Percentiles rank a stretch among this genome's conserved stretches.
Evolutionary conservation across 1,140 invertebrate genomes (phyloP).

Genomic region (Drusus annulatus): DNA sequence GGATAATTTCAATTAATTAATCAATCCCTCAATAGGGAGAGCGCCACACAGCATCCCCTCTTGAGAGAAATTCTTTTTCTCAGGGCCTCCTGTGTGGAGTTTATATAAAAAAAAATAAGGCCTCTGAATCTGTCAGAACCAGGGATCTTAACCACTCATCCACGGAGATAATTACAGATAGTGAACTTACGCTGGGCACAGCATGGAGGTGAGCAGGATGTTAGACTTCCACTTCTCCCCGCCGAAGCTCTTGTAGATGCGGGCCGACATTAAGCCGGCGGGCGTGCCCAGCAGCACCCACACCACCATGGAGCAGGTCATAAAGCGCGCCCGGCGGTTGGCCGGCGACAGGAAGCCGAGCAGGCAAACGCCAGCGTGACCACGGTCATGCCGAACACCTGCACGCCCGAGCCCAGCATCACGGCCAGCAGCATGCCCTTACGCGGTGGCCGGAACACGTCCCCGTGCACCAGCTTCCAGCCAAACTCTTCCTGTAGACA

Average conservation of each 20-base stretch:
- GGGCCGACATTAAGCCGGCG: conserved; percentile 95
- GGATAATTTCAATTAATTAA: no score
- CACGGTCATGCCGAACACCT: conserved; percentile 84
- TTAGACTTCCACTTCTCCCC: conserved; percentile 99
- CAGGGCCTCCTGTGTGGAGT: no score
- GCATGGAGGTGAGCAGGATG: conserved; percentile 94
- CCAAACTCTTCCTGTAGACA: conserved; percentile 94
- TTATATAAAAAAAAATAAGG: no score
- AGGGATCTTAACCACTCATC: no score
- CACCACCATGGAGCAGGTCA: conserved; percentile 97
- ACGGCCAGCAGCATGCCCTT: conserved; percentile 97
- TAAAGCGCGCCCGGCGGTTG: conserved; percentile 96
- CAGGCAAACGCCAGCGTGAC: conserved; percentile 95
- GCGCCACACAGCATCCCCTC: no score
- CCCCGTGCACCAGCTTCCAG: conserved; percentile 98
- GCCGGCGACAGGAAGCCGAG: conserved; percentile 98
- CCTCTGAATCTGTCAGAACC: no score
- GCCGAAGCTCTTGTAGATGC: conserved; percentile 98
- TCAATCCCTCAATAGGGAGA: no score
- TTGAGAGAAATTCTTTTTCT: no score
- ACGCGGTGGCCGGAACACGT: conserved; percentile 95
- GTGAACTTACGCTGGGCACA: conserved; percentile 89
- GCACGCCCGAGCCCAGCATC: conserved; percentile 94
- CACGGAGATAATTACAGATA: no score
- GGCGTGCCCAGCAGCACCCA: conserved; percentile 96